Percentiles rank a stretch among this genome's conserved stretches.
Conservation (phyloP, 1,140 invertebrate species). For the Manduca sexta region DNA sequence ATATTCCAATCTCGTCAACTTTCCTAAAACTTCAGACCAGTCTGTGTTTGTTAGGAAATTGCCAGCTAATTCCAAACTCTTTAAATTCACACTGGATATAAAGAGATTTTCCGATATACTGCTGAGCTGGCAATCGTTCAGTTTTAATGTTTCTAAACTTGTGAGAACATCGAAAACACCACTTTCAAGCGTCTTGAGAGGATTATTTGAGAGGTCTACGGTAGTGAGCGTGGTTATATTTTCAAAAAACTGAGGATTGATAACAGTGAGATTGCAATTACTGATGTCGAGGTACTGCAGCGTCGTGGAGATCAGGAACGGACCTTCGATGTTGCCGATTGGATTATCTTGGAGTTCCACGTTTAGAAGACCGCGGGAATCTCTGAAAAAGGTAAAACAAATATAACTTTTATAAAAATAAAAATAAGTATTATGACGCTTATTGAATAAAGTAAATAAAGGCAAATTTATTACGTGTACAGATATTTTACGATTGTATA, state of each 20-base stretch:
- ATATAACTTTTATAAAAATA: background rate
- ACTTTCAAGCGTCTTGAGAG: conserved; percentile 73
- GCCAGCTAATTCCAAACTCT: conserved; percentile 77
- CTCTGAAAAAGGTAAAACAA: conserved; percentile 69
- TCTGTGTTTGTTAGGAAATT: conserved; percentile 75
- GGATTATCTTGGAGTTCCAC: conserved; percentile 82
- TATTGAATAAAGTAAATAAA: no score
- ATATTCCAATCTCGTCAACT: conserved; percentile 76
- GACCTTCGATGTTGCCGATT: conserved; percentile 75
- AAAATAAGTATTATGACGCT: no score
- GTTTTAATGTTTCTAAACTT: conserved; percentile 77
- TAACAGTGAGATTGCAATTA: conserved; percentile 74
- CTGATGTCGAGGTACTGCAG: conserved; percentile 80
- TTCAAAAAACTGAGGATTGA: conserved; percentile 79
- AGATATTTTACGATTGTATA: no score
- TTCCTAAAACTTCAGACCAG: conserved; percentile 76
- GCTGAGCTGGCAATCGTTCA: conserved; percentile 79
- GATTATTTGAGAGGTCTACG: conserved; percentile 81
- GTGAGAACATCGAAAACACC: conserved; percentile 77
- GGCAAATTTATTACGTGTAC: no score
- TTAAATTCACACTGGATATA: conserved; percentile 74
- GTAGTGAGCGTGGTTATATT: conserved; percentile 79
- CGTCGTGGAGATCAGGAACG: conserved; percentile 78
- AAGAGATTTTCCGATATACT: conserved; percentile 75
- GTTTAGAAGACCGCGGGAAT: conserved; percentile 79